Conservation (phyloP, 1,140 invertebrate genomes). For the Drosophila mayri region DNA sequence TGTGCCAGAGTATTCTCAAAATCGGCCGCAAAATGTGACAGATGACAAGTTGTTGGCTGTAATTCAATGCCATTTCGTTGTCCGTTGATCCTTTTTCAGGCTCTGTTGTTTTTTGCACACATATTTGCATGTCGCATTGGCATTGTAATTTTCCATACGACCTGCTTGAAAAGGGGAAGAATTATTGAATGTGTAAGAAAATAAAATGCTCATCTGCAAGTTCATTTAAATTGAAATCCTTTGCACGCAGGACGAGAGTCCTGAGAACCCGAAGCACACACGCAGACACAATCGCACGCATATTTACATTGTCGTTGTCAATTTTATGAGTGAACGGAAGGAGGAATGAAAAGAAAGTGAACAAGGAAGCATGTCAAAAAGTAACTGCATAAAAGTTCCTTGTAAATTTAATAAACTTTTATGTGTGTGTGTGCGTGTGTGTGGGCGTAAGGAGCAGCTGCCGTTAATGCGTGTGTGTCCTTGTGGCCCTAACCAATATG, state of each 20-base stretch:
- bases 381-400: conserved; percentile 83
- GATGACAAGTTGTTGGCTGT: conserved; percentile 76
- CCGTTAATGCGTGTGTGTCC: conserved; percentile 72
- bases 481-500: conserved; percentile 62
- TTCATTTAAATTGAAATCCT: conserved; percentile 83
- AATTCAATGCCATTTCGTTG: conserved; percentile 70
- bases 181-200: conserved; percentile 77
- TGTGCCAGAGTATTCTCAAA: conserved; percentile 37
- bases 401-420: conserved; percentile 84
- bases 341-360: conserved; percentile 45
- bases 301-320: conserved; percentile 81
- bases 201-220: conserved; percentile 75
- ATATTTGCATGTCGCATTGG: conserved; percentile 62
- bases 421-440: conserved; percentile 16
- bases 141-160: conserved; percentile 77
- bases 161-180: conserved; percentile 47
- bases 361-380: conserved; percentile 77
- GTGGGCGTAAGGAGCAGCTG: conserved; percentile 55
- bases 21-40: conserved; percentile 78
- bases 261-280: neutral
- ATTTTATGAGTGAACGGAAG: conserved; percentile 63
- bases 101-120: conserved; percentile 21
- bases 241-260: conserved; percentile 12
- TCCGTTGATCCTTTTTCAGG: conserved; percentile 39
- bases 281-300: conserved; percentile 5